Evolutionary conservation across 2,888 invertebrate genomes (phyloP).

Genomic region (Dryococelus australis): DNA sequence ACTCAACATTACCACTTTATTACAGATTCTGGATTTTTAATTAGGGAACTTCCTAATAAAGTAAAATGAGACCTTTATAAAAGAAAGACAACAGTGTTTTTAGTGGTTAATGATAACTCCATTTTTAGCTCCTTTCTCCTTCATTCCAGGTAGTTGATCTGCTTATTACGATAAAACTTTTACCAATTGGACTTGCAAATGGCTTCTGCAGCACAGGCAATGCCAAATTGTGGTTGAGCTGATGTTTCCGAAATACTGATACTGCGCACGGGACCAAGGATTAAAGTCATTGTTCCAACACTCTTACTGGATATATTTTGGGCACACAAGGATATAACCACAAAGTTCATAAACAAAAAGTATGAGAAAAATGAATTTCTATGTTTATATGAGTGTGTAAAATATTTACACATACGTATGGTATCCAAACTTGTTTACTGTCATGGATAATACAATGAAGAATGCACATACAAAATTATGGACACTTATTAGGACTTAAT

Average conservation of each 20-base stretch:
- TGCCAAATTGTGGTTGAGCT: too few species aligned
- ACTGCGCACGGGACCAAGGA: too few species aligned
- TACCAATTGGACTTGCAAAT: too few species aligned
- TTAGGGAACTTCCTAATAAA: conserved; percentile 43
- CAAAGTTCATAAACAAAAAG: not conserved
- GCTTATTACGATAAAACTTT: too few species aligned
- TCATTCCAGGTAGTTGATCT: too few species aligned
- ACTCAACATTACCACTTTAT: conserved; percentile 43
- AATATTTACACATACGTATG: not conserved
- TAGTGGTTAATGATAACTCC: not conserved
- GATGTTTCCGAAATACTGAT: too few species aligned
- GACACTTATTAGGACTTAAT: conserved; percentile 25
- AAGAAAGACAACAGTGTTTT: not conserved
- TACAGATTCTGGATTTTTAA: conserved; percentile 41
- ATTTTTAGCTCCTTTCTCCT: too few species aligned
- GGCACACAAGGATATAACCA: conserved; percentile 19
- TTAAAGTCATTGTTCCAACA: too few species aligned
- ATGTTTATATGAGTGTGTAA: conserved; percentile 18
- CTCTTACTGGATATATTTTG: not conserved
- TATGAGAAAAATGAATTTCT: not conserved
- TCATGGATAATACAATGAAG: not conserved
- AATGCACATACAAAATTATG: not conserved
- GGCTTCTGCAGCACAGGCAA: too few species aligned
- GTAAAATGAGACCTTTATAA: conserved; percentile 44
- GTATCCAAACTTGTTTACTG: not conserved